phyloP scores from a whole-genome alignment of 2,113 vertebrate species.

The Semnornis frantzii region DNA sequence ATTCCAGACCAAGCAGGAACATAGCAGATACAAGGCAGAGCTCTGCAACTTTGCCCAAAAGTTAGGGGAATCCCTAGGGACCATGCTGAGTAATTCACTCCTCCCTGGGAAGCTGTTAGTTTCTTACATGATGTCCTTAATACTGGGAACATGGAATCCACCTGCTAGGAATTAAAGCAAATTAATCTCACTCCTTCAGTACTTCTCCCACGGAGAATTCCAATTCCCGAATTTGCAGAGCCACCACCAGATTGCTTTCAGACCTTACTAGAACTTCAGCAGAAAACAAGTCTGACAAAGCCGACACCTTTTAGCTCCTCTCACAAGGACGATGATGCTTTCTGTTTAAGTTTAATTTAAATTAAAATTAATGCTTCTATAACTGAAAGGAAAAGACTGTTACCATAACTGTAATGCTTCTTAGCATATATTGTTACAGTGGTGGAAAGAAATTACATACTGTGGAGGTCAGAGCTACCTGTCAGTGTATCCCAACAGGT shows the following conservation, averaged over 20 bases:
- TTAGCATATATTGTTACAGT: background rate
- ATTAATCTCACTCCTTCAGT: background rate
- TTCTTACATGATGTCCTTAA: background rate
- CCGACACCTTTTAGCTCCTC: background rate
- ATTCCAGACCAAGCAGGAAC: background rate
- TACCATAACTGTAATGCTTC: background rate
- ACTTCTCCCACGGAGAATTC: background rate
- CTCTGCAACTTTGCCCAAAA: background rate
- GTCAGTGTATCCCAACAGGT: too few relatives aligned
- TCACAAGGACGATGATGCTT: background rate
- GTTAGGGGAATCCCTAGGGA: background rate
- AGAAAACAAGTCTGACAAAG: background rate
- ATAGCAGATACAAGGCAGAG: background rate
- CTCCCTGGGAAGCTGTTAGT: background rate
- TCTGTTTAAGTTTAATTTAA: background rate
- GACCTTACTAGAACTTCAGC: too few relatives aligned
- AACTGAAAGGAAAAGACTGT: background rate
- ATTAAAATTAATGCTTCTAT: background rate
- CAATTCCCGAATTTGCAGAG: background rate
- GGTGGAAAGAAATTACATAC: background rate
- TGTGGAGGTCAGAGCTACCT: background rate
- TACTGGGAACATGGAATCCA: background rate
- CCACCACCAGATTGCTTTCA: background rate
- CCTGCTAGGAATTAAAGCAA: background rate
- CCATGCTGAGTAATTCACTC: background rate